Evolutionary conservation across 2,888 invertebrate genomes (phyloP), one percentile per base, ranked within the genome.

Genomic region (Tenthredo mesomela): DNA sequence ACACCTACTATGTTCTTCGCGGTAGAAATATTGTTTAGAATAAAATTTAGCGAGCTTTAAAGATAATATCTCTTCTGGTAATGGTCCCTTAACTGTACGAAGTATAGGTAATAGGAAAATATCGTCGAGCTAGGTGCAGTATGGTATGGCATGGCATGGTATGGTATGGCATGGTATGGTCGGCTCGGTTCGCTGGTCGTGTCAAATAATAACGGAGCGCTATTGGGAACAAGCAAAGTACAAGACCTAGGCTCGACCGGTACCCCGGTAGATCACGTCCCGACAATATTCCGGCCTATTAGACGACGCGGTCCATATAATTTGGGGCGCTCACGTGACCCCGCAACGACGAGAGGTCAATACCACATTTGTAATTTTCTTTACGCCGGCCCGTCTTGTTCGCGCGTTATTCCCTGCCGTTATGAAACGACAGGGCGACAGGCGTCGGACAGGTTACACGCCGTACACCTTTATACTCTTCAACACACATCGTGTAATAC

Each of bases 241-340:
- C 89, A 89, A 89, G 90, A 89, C 88, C 89, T 88, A 89, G 88
- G 89, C 89, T 89, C 88, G 88, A 87, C 88, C 89, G 86, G 88
- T 78, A 78, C 82, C 61, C 78, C 67, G 82, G 82, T 87, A 88
- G 90, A 91, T 92, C 92, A 92, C 91, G 91, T 92, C 89, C 89
- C 86, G 78, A 85, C 77, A 82, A 82, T 85, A 82, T 85, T 85
- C 82, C 67, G 82, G 70, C 82, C 82, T 70, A 85, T 78, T 61
- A 82, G 82, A 85, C 80, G 85, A 86, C 85, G 91, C 91, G 91
- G 92, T 92, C 92, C 90, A 91, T 92, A 92, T 92, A 91, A 92
- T 92, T 92, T 92, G 90, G 92, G 91, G 90, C 91, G 90, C 90
- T 91, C 91, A 90, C 90, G 90, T 91, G 92, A 92, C 91, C 92